Evolutionary conservation across 2,113 vertebrate genomes (phyloP).

Genomic region (Mesembrinibis cayennensis): DNA sequence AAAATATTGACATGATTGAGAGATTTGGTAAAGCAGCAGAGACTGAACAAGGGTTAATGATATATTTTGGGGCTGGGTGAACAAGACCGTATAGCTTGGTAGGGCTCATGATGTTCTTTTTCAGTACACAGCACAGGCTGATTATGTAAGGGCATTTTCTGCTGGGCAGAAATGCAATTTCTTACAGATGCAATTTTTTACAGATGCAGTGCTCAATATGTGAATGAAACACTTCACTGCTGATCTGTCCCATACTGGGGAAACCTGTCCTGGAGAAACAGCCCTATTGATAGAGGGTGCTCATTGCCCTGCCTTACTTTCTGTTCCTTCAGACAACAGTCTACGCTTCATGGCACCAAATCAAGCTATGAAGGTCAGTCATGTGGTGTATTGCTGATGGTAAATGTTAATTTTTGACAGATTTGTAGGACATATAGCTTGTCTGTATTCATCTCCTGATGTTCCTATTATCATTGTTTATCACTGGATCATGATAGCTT

Average conservation of each 20-base stretch:
- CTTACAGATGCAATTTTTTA: background rate
- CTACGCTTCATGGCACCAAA: background rate
- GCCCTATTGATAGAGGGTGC: background rate
- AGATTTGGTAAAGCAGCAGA: background rate
- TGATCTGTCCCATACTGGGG: background rate
- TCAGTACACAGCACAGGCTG: background rate
- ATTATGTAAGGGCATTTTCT: background rate
- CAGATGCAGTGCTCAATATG: background rate
- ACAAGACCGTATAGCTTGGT: background rate
- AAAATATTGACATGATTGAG: background rate
- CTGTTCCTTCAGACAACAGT: background rate
- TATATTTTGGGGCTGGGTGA: background rate
- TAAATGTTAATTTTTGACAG: constrained; percentile 8
- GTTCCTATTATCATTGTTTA: constrained; percentile 26
- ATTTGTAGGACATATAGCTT: background rate
- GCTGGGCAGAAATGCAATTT: background rate
- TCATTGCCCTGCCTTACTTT: background rate
- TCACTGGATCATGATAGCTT: background rate
- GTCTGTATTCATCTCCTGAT: background rate
- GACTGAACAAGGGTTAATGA: background rate
- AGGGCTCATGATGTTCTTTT: background rate
- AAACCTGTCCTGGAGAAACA: background rate
- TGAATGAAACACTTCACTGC: background rate
- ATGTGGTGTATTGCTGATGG: background rate
- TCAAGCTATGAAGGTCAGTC: constrained; percentile 14